Evolutionary conservation across 1,140 invertebrate genomes (phyloP).

Genomic region (Anagrus nilaparvatae): DNA sequence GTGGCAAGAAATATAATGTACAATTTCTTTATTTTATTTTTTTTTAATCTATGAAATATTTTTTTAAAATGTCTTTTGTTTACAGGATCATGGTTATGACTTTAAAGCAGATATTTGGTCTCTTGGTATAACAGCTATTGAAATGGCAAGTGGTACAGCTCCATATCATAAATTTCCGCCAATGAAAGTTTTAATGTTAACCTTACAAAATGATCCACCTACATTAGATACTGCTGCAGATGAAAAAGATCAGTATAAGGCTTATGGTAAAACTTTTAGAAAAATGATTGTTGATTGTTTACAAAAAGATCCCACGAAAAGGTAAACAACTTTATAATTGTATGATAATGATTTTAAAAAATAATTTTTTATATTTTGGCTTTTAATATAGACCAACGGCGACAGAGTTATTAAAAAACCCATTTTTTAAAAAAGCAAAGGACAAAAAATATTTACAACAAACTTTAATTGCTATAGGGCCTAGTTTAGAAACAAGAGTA

Average conservation of each 20-base stretch:
- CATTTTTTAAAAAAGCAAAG: slow-evolving; percentile 99
- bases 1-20: slow-evolving; percentile 4
- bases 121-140: slow-evolving; percentile 97
- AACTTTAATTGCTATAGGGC: slow-evolving; percentile 77
- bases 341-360: slow-evolving; percentile 1
- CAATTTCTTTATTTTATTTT: background rate
- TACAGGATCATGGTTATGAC: slow-evolving; percentile 91
- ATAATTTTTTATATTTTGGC: slow-evolving; percentile 5
- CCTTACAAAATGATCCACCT: slow-evolving; percentile 96
- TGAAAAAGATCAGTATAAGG: slow-evolving; percentile 96
- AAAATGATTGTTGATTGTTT: slow-evolving; percentile 92
- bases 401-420: slow-evolving; percentile 94
- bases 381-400: slow-evolving; percentile 65
- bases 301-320: slow-evolving; percentile 88
- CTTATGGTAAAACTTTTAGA: slow-evolving; percentile 93
- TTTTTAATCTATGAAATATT: background rate
- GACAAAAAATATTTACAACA: slow-evolving; percentile 91
- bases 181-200: slow-evolving; percentile 98
- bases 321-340: slow-evolving; percentile 36
- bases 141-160: slow-evolving; percentile 96
- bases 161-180: slow-evolving; percentile 99
- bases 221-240: slow-evolving; percentile 90
- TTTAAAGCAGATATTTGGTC: slow-evolving; percentile 99
- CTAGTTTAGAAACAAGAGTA: slow-evolving; percentile 77
- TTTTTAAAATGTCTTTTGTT: slow-evolving; percentile 24